Evolutionary conservation across 2,113 vertebrate genomes (phyloP), one percentile per base, ranked within the genome.

Genomic region (Mystacornis crossleyi): DNA sequence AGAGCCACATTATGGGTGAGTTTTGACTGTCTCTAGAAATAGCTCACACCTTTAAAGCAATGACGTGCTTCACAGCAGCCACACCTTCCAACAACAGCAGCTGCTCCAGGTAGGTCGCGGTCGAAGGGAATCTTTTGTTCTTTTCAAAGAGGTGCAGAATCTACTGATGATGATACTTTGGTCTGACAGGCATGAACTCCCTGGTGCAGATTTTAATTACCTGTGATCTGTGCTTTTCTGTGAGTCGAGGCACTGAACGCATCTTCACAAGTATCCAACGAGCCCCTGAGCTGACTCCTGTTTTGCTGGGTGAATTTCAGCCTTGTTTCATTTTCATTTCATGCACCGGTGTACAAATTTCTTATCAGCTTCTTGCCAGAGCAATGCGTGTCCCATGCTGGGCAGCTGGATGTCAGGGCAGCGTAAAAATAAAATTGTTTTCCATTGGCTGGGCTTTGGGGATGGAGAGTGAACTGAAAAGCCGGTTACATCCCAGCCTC

Each of bases 291-390:
- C 38, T 57, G 77, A 20, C 57, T 96, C 26, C 69, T 42, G 48
- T 19, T 94, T 57, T 65, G 45, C 61, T 69, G 81, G 72, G 60
- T 91, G 86, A 48, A 60, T 94, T 92, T 95, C 83, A 91, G 53
- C 58, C 86, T 82, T 79, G 69, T 92, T 86, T 48, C 65, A 24
- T 81, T 94, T 89, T 72, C 89, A 91, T 94, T 96, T 96, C 89
- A 91, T 23, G 84, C 86, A 69, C 57, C 0, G 2, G 10, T 91
- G 83, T 95, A 94, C 94, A 94, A 91, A 93, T 94, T 96, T 69
- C 84, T 50, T 85, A 91, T 96, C 72, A 81, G 51, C 72, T 57
- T 34, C 81, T 81, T 87, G 60, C 72, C 20, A 67, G 65, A 84
- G 78, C 14, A 72, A 50, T 11, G 66, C 8, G 31, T 82, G 53